Evolutionary conservation across 2,797 vertebrate genomes (phyloP), one percentile per base, ranked within the genome.

Genomic region (Sardinella longiceps): DNA sequence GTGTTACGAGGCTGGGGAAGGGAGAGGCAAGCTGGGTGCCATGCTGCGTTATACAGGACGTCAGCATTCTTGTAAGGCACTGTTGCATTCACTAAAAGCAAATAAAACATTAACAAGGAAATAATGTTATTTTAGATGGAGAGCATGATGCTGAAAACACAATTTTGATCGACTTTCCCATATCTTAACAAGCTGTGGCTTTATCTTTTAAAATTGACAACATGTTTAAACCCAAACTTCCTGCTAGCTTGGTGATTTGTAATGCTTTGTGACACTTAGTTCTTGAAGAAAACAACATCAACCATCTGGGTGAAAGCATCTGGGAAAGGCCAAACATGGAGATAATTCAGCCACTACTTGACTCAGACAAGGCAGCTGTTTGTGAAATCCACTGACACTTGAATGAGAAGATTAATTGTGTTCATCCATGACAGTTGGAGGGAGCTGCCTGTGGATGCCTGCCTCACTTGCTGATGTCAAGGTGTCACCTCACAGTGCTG

Each of bases 1-100:
- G 70, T 84, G 84, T 84, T 90, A 86, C 89, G 83, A 81, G 88
- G 83, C 89, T 87, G 74, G 88, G 89, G 85, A 80, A 85, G 84
- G 81, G 80, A 60, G 81, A 86, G 85, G 80, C 85, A 77, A 15
- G 70, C 7, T 20, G 18, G 46, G 0, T 3, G 12, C 18, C 5
- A 39, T 39, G 14, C 33, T 4, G 46, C 87, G 85, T 84, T 80
- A 81, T n/a, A n/a, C n/a, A n/a, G n/a, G n/a, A n/a, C 82, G 80
- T 25, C 33, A 80, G 45, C 5, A 28, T 80, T 46, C 81, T 86
- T 10, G 46, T 80, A 86, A 89, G 84, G 80, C 33, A 5, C 77
- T 37, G 56, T 66, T 81, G 85, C 80, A 58, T 82, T 80, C 83
- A 12, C 5, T 53, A 20, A 83, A 84, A 63, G 58, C 30, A 84